Base-by-base conservation (phyloP, 2,797 vertebrate genomes). In the Artibeus jamaicensis region DNA sequence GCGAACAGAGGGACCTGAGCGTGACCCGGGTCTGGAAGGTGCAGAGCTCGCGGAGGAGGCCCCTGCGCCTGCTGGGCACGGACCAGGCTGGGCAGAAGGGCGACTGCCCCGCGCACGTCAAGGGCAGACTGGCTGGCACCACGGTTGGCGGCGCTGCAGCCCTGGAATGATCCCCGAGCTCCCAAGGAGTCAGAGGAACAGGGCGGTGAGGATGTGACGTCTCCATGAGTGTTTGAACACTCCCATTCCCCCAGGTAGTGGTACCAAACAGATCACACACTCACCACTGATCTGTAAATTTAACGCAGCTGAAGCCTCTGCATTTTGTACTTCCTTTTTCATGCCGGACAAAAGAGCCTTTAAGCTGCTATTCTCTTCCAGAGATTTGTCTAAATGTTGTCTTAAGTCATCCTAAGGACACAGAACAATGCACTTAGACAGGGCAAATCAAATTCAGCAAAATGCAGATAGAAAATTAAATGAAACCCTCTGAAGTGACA, bases 311-410 rank as follows among this genome's bases (percentile, higher is more conserved):
- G 98, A 98, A 73, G 97, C 94, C 70, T 98, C 98, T 29, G 98
- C 97, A 26, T 96, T 98, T 57, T 98, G 98, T 29, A 98, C 97
- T 53, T 98, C 98, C 42, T 98, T 98, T 84, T 99, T 98, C 76
- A 98, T 87, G 93, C 97, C 98, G 96, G 98, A 98, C 87, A 99
- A 96, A 89, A 98, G 98, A 32, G 98, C 98, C 96, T 99, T 99
- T 34, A 99, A 94, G 74, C 97, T 93, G 12, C 98, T 98, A 19
- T 99, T 99, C 94, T 99, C 98, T 97, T 99, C 98, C 97, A 99
- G 74, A 57, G 99, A 98, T 0, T 92, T 96, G 96, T 97, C 98
- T 94, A 99, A 96, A 89, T 98, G 98, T 85, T 98, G 96, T 37
- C 98, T 99, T 71, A 99, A 86, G 92, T 97, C 96, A 26, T 97